Evolutionary conservation across 1,140 invertebrate species (phyloP).

Genomic region (Drosophila bifasciata): DNA sequence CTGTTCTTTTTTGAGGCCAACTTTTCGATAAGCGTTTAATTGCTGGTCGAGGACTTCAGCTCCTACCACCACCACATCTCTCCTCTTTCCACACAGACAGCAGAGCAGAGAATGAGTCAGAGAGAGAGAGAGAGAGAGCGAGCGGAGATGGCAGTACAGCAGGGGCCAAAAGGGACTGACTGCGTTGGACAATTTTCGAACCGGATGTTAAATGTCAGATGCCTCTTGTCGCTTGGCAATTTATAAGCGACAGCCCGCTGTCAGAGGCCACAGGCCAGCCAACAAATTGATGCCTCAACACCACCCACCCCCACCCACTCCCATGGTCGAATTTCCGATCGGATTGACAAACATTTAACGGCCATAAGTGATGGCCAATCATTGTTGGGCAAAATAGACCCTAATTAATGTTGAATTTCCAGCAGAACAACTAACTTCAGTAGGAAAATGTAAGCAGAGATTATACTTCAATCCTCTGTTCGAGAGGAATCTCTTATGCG

Average conservation of each 20-base stretch:
- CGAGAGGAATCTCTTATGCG: not conserved
- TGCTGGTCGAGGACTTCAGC: conserved; percentile 66
- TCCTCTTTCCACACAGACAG: conserved; percentile 2
- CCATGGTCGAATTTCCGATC: conserved; percentile 22
- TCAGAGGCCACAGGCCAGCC: too few relatives aligned
- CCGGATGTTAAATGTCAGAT: conserved; percentile 76
- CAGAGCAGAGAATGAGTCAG: not conserved
- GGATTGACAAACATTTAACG: conserved; percentile 27
- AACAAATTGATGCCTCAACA: conserved; percentile 53
- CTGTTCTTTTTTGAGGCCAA: conserved; percentile 43
- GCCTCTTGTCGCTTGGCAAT: conserved; percentile 61
- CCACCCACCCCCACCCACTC: not conserved
- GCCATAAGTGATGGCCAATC: too few relatives aligned
- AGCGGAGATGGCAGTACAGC: not conserved
- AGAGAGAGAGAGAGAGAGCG: not conserved
- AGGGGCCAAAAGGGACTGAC: conserved; percentile 41
- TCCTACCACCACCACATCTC: not conserved
- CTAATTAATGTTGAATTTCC: too few relatives aligned
- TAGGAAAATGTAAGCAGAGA: too few relatives aligned
- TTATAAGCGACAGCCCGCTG: conserved; percentile 54
- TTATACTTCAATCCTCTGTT: too few relatives aligned
- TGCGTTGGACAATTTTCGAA: conserved; percentile 71
- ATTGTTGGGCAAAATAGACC: not conserved
- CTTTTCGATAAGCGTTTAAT: conserved; percentile 79
- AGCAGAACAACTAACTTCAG: too few relatives aligned